Evolutionary conservation across 2,113 vertebrate species (phyloP), one percentile per base, ranked within the genome.

Genomic region (Petaurus breviceps): DNA sequence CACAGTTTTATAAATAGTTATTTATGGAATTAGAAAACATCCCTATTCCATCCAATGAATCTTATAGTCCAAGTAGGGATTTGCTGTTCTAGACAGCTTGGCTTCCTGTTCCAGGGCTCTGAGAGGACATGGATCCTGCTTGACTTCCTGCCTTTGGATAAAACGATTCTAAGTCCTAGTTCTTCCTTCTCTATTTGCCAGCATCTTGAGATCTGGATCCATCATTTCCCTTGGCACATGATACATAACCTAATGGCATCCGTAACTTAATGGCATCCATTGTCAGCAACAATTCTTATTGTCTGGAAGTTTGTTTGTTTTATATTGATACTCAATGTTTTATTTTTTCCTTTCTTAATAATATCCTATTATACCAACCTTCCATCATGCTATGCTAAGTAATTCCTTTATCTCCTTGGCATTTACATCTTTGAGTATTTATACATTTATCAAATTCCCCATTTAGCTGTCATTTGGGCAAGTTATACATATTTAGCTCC

Each of bases 401-500:
- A 97, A 97, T 98, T 97, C 97, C 95, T 96, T 96, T 97, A 94
- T 92, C 96, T 97, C 92, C 91, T 92, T 98, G 98, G 97, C 97
- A 95, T 97, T 97, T 95, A 98, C 95, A 95, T 98, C 97, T 95
- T 96, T 97, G 94, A 96, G 96, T 98, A 98, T 98, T 98, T 98
- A 98, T 97, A 97, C 97, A 98, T 96, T 97, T 96, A 98, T 98
- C 97, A 98, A 97, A 93, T 95, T 95, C 97, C 94, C 97, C 96
- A 97, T 98, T 97, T 97, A 95, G 96, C 97, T 97, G 97, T 98
- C 97, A 98, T 97, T 98, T 98, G 98, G 97, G 97, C 96, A 91
- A 97, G 95, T 96, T 92, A 97, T 97, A 97, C 96, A 97, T 97
- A 98, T 97, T 97, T 97, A 98, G 98, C 96, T 97, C 94, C 97